Evolutionary conservation across 2,888 invertebrate species (phyloP).

Genomic region (Falcaria lacertinaria): DNA sequence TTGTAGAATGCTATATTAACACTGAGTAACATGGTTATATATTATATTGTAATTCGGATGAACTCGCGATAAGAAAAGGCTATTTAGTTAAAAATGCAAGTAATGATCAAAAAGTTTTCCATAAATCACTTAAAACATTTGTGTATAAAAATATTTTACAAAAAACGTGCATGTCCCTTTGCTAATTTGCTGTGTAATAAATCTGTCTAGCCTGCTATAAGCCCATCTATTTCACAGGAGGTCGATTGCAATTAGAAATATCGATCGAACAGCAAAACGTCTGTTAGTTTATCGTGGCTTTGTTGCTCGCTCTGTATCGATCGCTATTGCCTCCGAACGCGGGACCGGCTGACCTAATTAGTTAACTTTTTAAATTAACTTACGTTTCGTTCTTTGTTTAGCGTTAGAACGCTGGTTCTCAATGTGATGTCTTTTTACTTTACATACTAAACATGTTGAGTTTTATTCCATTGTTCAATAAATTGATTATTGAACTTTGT

Average conservation of each 20-base stretch:
- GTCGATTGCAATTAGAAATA: constrained; percentile 34
- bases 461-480: too few relatives aligned
- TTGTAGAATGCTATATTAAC: too few relatives aligned
- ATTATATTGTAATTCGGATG: too few relatives aligned
- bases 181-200: constrained; percentile 2
- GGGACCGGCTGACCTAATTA: constrained; percentile 69
- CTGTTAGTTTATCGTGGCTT: constrained; percentile 58
- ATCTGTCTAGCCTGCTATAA: constrained; percentile 3
- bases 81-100: too few relatives aligned
- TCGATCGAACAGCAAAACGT: constrained; percentile 43
- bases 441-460: background rate
- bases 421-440: background rate
- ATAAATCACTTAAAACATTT: too few relatives aligned
- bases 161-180: background rate
- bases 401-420: constrained; percentile 6
- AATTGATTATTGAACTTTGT: too few relatives aligned
- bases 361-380: constrained; percentile 58
- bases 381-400: constrained; percentile 29
- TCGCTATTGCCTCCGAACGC: constrained; percentile 47
- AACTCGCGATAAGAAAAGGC: too few relatives aligned
- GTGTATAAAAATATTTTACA: too few relatives aligned
- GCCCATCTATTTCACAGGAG: background rate
- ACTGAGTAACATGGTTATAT: too few relatives aligned
- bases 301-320: constrained; percentile 47
- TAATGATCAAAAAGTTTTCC: too few relatives aligned